Percentiles rank a stretch among this genome's conserved stretches.
Conservation (phyloP, 2,113 vertebrate genomes). For the Catharus fuscescens region DNA sequence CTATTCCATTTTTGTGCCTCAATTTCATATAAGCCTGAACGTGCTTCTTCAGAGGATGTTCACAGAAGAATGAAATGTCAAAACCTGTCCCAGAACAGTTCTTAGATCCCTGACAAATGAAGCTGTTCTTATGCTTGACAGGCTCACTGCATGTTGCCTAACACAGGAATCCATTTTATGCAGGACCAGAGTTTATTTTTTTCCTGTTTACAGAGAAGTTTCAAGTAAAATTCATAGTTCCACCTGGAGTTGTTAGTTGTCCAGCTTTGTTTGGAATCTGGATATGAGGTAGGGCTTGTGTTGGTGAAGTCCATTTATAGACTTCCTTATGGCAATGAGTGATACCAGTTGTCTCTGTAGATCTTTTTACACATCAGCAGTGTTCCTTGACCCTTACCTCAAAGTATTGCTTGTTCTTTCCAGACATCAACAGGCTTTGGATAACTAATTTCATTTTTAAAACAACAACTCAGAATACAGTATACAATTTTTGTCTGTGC, state of each 20-base stretch:
- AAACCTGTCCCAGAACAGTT: background rate
- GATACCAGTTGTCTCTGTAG: background rate
- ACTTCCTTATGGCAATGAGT: background rate
- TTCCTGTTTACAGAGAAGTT: background rate
- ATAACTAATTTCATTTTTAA: background rate
- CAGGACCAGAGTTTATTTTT: background rate
- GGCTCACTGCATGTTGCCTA: background rate
- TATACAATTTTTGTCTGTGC: background rate
- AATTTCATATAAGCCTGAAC: background rate
- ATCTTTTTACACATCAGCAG: background rate
- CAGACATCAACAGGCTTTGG: background rate
- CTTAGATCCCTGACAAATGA: background rate
- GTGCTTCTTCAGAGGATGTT: background rate
- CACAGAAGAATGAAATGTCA: background rate
- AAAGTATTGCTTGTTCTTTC: background rate
- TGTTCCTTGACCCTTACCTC: background rate
- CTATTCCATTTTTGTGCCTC: background rate
- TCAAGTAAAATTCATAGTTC: background rate
- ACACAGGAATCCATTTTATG: background rate
- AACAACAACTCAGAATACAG: background rate
- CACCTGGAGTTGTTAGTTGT: background rate
- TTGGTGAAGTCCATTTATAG: background rate
- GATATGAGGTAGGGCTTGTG: background rate
- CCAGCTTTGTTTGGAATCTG: background rate
- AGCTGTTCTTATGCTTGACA: background rate